phyloP scores from a whole-genome alignment of 2,888 invertebrate species.

The Apamea epomidion region DNA sequence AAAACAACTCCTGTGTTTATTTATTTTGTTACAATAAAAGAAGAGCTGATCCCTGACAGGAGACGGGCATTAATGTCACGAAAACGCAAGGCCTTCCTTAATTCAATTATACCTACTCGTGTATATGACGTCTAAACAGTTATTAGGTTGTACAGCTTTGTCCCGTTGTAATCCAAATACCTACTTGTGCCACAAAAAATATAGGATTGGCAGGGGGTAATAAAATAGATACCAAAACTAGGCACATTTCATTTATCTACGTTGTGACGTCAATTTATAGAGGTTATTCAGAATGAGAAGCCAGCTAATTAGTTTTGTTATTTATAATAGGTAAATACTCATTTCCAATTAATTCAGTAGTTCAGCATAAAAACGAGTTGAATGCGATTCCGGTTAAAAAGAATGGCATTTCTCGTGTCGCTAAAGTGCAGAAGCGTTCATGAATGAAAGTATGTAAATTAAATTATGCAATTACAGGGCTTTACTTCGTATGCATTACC shows the following conservation, averaged over 20 bases:
- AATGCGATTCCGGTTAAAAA: neutral
- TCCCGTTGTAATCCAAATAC: neutral
- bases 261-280: neutral
- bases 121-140: no score
- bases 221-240: neutral
- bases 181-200: neutral
- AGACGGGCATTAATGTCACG: constrained; percentile 8
- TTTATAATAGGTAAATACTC: neutral
- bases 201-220: neutral
- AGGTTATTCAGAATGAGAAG: neutral
- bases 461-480: no score
- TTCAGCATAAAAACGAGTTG: neutral
- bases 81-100: neutral
- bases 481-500: no score
- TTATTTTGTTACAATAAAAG: constrained; percentile 25
- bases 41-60: neutral
- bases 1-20: constrained; percentile 13
- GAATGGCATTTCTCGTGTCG: no score
- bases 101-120: constrained; percentile 4
- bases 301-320: constrained; percentile 6
- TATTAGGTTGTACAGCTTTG: no score
- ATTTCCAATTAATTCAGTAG: constrained; percentile 17
- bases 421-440: no score
- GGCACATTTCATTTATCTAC: neutral
- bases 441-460: no score